These are phyloP conservation scores for Cerastis leucographa DNA, from an alignment of 2,888 invertebrate species.

Conservation along the genomic window DNA sequence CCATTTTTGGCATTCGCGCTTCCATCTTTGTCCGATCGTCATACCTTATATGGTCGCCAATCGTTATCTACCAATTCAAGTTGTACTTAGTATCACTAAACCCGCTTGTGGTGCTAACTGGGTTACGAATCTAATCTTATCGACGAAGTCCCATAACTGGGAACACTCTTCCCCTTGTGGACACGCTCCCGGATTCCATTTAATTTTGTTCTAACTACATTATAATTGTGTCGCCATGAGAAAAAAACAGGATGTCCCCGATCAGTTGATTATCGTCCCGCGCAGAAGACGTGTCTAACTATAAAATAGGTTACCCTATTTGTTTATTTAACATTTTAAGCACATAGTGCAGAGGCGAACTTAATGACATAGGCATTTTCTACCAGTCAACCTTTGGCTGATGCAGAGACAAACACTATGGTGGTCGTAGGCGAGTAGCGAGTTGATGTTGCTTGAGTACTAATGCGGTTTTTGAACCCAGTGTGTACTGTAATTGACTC, in stretches of 20 bases:
- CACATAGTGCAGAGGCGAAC: too few relatives aligned
- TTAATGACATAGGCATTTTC: too few relatives aligned
- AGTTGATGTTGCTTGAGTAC: constrained; percentile 43
- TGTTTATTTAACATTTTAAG: too few relatives aligned
- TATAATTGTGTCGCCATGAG: constrained; percentile 50
- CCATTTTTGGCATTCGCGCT: constrained; percentile 46
- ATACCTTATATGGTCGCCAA: constrained; percentile 24
- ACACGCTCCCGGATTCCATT: constrained; percentile 46
- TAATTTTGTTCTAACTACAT: constrained; percentile 53
- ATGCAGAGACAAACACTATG: too few relatives aligned
- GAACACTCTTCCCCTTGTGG: constrained; percentile 29
- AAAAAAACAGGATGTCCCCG: constrained; percentile 59
- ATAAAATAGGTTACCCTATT: constrained; percentile 64
- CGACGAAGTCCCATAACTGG: constrained; percentile 36
- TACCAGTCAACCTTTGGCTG: too few relatives aligned
- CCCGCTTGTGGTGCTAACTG: constrained; percentile 37
- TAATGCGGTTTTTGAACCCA: constrained; percentile 68
- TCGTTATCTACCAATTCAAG: constrained; percentile 34
- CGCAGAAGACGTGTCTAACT: constrained; percentile 51
- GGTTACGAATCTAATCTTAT: constrained; percentile 59
- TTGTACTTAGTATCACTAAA: constrained; percentile 27
- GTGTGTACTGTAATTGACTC: constrained; percentile 41
- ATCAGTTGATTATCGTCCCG: constrained; percentile 58
- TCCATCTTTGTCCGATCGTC: constrained; percentile 22
- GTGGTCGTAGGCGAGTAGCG: constrained; percentile 31